phyloP scores from a whole-genome alignment of 2,888 invertebrate species.

The Tryphoninae sp. region DNA sequence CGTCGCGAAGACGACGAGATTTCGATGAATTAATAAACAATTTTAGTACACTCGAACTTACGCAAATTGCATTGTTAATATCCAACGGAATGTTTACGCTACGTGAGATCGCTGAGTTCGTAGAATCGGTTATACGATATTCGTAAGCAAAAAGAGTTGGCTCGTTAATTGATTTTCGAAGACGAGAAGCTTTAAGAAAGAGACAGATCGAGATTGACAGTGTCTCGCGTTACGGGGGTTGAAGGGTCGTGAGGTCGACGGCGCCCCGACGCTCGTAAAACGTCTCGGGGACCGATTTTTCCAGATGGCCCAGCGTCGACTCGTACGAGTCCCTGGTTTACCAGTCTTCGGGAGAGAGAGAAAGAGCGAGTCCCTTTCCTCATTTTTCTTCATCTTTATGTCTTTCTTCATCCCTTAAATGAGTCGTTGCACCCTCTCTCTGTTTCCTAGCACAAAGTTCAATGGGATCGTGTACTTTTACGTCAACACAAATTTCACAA shows the following conservation, averaged over 20 bases:
- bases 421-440: constrained; percentile 51
- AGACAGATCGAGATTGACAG: constrained; percentile 66
- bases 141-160: background rate
- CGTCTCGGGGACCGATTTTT: constrained; percentile 72
- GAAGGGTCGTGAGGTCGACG: constrained; percentile 56
- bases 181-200: background rate
- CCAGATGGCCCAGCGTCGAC: constrained; percentile 75
- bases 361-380: constrained; percentile 33
- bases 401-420: constrained; percentile 46
- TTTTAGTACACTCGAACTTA: constrained; percentile 62
- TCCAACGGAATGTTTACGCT: constrained; percentile 25
- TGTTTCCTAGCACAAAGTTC: constrained; percentile 9
- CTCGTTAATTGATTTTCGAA: constrained; percentile 29
- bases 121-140: constrained; percentile 1
- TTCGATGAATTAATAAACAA: constrained; percentile 64
- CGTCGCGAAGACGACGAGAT: constrained; percentile 28
- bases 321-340: constrained; percentile 42
- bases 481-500: constrained; percentile 68
- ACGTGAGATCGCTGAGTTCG: constrained; percentile 1
- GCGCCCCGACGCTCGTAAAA: constrained; percentile 77
- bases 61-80: constrained; percentile 53
- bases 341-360: constrained; percentile 9
- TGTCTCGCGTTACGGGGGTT: constrained; percentile 69
- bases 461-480: constrained; percentile 57
- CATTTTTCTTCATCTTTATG: background rate